Percentiles rank a stretch among this genome's conserved stretches.
These are phyloP conservation scores for Girardinichthys multiradiatus DNA, from an alignment of 2,113 vertebrate genomes.

Conservation along the genomic window DNA sequence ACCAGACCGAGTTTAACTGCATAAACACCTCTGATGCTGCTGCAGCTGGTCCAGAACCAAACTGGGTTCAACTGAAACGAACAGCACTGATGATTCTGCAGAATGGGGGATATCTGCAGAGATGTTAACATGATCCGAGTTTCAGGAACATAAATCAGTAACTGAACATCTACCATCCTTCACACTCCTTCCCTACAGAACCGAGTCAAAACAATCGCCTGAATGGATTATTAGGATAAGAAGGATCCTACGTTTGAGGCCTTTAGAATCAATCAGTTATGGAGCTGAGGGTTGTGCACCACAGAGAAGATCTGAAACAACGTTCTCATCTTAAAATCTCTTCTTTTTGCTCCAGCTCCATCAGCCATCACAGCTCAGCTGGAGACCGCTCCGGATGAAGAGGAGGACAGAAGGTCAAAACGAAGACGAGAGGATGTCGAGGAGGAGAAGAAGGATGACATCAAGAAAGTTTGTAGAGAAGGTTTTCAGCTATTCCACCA, in stretches of 20 bases:
- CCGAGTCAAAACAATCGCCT: too few relatives aligned
- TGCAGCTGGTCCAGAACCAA: background rate
- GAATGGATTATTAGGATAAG: too few relatives aligned
- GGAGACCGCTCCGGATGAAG: slow-evolving; percentile 9
- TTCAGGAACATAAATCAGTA: too few relatives aligned
- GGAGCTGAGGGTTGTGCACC: too few relatives aligned
- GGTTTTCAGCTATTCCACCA: slow-evolving; percentile 92
- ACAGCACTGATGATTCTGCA: background rate
- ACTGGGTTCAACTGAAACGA: background rate
- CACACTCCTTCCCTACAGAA: too few relatives aligned
- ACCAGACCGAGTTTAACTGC: background rate
- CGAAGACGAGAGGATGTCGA: slow-evolving; percentile 77
- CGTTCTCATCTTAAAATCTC: background rate
- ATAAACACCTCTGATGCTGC: background rate
- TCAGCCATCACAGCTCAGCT: slow-evolving; percentile 14
- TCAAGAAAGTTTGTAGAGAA: slow-evolving; percentile 99
- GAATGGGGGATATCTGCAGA: background rate
- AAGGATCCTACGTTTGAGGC: too few relatives aligned
- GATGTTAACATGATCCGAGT: background rate
- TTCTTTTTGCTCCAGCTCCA: slow-evolving; percentile 19
- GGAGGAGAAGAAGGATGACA: slow-evolving; percentile 78
- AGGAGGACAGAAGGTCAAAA: slow-evolving; percentile 80
- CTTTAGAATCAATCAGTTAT: too few relatives aligned
- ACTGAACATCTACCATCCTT: too few relatives aligned
- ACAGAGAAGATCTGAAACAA: background rate